Evolutionary conservation across 92 coral and sea anemone species (phyloP), one percentile per base, ranked within the genome.

Genomic region (Paramuricea clavata): DNA sequence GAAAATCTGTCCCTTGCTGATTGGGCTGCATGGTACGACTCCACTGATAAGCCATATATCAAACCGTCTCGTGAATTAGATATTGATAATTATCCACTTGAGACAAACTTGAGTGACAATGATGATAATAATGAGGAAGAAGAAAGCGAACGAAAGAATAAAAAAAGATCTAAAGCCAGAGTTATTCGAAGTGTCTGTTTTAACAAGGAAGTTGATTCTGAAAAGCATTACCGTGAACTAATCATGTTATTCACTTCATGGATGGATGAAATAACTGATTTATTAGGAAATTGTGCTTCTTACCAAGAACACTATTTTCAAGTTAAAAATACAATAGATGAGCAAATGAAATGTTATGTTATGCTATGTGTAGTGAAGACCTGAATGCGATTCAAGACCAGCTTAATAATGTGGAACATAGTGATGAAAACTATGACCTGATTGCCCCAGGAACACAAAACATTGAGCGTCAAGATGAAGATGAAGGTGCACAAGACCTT

Each of bases 21-120:
- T 61, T 73, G 88, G 82, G 39, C 88, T 31, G 91, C 87, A 49
- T 87, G 88, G 91, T 72, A 82, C 76, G 92, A 89, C 73, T 49
- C 13, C 19, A n/a, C 70, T 85, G 92, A 90, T 13, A 89, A 89
- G 74, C 92, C 92, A 49, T 76, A 89, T 76, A n/a, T 81, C 71
- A 77, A 89, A 64, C 86, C 80, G 77, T 26, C 89, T 64, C 47
- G 74, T 65, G 81, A 89, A 74, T n/a, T 84, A 21, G 92, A 89
- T 72, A 57, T 68, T 85, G 92, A 89, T 85, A 79, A 81, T 22
- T 72, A 74, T 42, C 92, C 85, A 61, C 79, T 85, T 76, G 92
- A 84, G 73, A 89, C 56, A 41, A 41, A 28, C 10, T 75, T 34
- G 19, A 15, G 73, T 33, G 11, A 86, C 19, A 44, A 76, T 60